These are phyloP conservation scores for Pteropus rufus DNA, from an alignment of 2,797 vertebrate species.

Conservation along the genomic window DNA sequence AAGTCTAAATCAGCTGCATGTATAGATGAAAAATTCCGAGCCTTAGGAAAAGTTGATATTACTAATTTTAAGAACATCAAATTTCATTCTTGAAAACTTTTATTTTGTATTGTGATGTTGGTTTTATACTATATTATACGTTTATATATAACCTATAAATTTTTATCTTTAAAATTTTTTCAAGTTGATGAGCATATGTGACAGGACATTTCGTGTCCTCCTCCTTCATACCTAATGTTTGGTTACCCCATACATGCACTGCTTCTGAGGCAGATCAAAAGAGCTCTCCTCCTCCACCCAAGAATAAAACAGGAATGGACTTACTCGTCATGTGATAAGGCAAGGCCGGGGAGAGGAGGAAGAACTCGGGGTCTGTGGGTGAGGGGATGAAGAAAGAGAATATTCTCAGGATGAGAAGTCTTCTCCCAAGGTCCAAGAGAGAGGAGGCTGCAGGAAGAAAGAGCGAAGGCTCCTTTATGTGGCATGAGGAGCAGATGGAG, in stretches of 20 bases:
- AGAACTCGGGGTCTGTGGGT: accelerated
- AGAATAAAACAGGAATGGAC: not conserved
- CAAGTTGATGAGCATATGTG: not conserved
- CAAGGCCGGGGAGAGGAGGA: not conserved
- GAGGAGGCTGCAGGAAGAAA: not conserved
- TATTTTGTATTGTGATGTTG: not conserved
- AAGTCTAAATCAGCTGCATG: not conserved
- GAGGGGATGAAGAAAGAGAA: not conserved
- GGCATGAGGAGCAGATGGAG: accelerated
- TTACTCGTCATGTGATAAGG: accelerated
- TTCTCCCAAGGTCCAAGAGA: not conserved
- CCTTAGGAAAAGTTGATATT: not conserved
- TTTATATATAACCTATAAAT: not conserved
- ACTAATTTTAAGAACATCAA: not conserved
- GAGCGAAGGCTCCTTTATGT: not conserved
- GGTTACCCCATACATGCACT: not conserved
- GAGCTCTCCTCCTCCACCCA: not conserved
- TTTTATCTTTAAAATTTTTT: not conserved
- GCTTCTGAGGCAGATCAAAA: accelerated
- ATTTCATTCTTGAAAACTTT: not conserved
- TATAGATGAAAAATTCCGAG: not conserved
- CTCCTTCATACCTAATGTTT: accelerated
- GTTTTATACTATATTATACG: not conserved
- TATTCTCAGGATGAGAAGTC: not conserved
- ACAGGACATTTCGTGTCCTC: not conserved